Percentiles rank a stretch among this genome's conserved stretches.
These are phyloP conservation scores for Trichopoda pennipes DNA, from an alignment of 2,888 invertebrate genomes.

Conservation along the genomic window DNA sequence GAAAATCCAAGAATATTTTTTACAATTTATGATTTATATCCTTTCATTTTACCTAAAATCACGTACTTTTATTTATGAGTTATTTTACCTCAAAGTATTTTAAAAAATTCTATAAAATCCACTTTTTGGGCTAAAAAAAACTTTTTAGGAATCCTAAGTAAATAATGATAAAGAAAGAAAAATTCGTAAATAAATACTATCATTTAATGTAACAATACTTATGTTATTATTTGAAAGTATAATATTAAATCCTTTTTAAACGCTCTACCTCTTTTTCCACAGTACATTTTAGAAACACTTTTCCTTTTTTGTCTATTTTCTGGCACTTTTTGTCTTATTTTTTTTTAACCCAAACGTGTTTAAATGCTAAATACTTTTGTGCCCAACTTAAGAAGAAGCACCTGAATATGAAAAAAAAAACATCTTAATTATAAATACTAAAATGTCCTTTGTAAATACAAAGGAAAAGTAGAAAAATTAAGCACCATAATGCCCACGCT, in stretches of 20 bases:
- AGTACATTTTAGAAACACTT: too few relatives aligned
- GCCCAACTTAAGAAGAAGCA: background rate
- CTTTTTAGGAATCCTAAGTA: slow-evolving; percentile 15
- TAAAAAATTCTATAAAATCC: background rate
- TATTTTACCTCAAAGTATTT: slow-evolving; percentile 12
- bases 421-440: slow-evolving; percentile 59
- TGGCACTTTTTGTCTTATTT: background rate
- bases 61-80: slow-evolving; percentile 13
- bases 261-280: too few relatives aligned
- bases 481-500: background rate
- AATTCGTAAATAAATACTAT: slow-evolving; percentile 42
- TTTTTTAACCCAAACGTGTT: slow-evolving; percentile 33
- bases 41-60: background rate
- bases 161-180: slow-evolving; percentile 8
- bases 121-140: background rate
- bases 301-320: too few relatives aligned
- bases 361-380: background rate
- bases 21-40: background rate
- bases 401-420: slow-evolving; percentile 30
- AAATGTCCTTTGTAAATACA: slow-evolving; percentile 75
- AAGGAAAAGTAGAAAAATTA: slow-evolving; percentile 15
- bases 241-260: slow-evolving; percentile 34
- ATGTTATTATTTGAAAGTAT: slow-evolving; percentile 50
- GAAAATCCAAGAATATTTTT: too few relatives aligned
- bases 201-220: slow-evolving; percentile 42